Conservation (phyloP, 2,797 vertebrate species). For the Amblyopsis hoosieri region DNA sequence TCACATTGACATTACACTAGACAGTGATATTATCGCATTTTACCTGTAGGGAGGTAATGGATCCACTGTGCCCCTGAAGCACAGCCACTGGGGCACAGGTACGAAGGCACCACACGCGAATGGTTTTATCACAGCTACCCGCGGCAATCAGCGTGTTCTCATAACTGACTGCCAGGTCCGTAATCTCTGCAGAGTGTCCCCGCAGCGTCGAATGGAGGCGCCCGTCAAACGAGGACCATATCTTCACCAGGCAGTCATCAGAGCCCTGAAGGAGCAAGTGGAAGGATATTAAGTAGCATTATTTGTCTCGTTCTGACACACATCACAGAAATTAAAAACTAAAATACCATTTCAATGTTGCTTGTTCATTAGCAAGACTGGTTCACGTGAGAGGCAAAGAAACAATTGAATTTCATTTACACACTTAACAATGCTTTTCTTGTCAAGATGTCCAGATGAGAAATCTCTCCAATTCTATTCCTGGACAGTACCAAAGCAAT, state of each 20-base stretch:
- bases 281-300: no score
- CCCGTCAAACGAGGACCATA: slow-evolving; percentile 96
- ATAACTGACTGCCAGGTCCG: slow-evolving; percentile 96
- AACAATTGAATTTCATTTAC: background rate
- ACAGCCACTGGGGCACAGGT: slow-evolving; percentile 96
- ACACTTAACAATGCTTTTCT: background rate
- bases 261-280: slow-evolving; percentile 82
- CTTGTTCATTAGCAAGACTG: background rate
- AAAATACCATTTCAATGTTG: background rate
- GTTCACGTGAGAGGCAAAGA: background rate
- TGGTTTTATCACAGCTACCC: slow-evolving; percentile 97
- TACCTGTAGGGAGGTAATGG: slow-evolving; percentile 98
- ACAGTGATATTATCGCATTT: background rate
- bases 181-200: slow-evolving; percentile 97
- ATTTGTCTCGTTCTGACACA: background rate
- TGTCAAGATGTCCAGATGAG: background rate
- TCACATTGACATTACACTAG: background rate
- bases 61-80: slow-evolving; percentile 94
- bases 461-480: background rate
- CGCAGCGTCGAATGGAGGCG: slow-evolving; percentile 91
- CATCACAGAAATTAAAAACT: background rate
- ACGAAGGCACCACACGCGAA: slow-evolving; percentile 96
- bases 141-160: slow-evolving; percentile 98
- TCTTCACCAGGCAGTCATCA: slow-evolving; percentile 98
- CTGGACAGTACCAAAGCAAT: background rate